These are phyloP conservation scores for Lordiphosa clarofinis DNA, from an alignment of 1,140 invertebrate genomes.

Conservation along the genomic window DNA sequence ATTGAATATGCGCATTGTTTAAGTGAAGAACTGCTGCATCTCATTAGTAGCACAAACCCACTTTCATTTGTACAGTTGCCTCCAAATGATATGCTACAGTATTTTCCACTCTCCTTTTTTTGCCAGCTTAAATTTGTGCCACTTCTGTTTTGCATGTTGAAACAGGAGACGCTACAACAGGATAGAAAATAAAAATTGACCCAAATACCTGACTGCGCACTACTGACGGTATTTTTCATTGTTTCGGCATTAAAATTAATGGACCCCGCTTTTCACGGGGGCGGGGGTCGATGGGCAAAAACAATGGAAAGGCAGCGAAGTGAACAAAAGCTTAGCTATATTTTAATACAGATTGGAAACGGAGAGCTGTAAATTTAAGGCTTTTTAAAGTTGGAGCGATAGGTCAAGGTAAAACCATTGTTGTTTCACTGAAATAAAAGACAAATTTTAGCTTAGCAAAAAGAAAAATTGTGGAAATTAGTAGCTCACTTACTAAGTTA, in stretches of 20 bases:
- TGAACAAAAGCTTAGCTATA: constrained; percentile 36
- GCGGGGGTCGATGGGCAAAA: background rate
- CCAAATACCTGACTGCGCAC: constrained; percentile 56
- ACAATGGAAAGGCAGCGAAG: constrained; percentile 37
- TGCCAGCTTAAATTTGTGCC: constrained; percentile 47
- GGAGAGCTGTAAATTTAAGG: background rate
- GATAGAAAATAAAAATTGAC: constrained; percentile 47
- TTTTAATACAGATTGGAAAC: background rate
- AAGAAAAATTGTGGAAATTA: too few relatives aligned
- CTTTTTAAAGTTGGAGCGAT: background rate
- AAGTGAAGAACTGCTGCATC: background rate
- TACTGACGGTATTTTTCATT: constrained; percentile 35
- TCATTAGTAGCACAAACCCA: constrained; percentile 20
- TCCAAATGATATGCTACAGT: constrained; percentile 47
- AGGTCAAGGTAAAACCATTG: too few relatives aligned
- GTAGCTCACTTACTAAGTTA: too few relatives aligned
- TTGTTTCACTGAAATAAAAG: too few relatives aligned
- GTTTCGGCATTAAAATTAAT: constrained; percentile 61
- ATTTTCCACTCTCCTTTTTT: constrained; percentile 4
- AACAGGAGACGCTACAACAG: constrained; percentile 16
- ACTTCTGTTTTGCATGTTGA: constrained; percentile 65
- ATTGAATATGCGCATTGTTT: constrained; percentile 36
- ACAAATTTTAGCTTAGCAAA: too few relatives aligned
- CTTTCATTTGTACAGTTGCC: background rate
- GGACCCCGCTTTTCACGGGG: constrained; percentile 4